These are phyloP conservation scores for Drosophila basisetae DNA, from an alignment of 2,888 invertebrate species.

Conservation along the genomic window DNA sequence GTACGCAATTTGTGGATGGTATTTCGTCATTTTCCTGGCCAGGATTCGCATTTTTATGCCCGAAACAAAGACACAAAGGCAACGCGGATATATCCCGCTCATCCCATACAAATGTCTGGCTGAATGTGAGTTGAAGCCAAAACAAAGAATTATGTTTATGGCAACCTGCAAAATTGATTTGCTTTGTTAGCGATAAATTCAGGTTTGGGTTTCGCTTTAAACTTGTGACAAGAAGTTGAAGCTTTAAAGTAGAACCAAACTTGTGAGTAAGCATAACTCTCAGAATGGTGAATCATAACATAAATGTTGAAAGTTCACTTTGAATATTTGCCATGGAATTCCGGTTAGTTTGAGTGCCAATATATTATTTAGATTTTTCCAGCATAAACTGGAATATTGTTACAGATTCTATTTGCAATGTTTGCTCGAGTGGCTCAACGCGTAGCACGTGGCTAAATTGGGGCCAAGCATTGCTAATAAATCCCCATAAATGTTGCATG, in stretches of 20 bases:
- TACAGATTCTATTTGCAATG: background rate
- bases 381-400: background rate
- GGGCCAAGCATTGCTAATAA: constrained; percentile 65
- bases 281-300: background rate
- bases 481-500: constrained; percentile 64
- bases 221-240: too few species aligned
- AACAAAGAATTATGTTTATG: constrained; percentile 9
- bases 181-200: background rate
- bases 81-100: constrained; percentile 19
- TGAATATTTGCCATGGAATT: background rate
- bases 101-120: background rate
- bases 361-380: background rate
- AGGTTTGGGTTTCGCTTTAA: too few species aligned
- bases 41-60: constrained; percentile 15
- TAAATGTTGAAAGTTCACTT: background rate
- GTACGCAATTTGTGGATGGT: constrained; percentile 27
- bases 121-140: background rate
- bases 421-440: background rate
- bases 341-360: background rate
- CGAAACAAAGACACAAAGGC: constrained; percentile 39
- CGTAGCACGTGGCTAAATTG: constrained; percentile 54
- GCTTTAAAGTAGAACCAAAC: background rate
- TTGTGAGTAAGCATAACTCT: background rate
- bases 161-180: background rate
- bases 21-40: constrained; percentile 34